Percentiles rank a stretch among this genome's conserved stretches.
Evolutionary conservation across 2,888 invertebrate genomes (phyloP).

Genomic region (Mythimna loreyi): DNA sequence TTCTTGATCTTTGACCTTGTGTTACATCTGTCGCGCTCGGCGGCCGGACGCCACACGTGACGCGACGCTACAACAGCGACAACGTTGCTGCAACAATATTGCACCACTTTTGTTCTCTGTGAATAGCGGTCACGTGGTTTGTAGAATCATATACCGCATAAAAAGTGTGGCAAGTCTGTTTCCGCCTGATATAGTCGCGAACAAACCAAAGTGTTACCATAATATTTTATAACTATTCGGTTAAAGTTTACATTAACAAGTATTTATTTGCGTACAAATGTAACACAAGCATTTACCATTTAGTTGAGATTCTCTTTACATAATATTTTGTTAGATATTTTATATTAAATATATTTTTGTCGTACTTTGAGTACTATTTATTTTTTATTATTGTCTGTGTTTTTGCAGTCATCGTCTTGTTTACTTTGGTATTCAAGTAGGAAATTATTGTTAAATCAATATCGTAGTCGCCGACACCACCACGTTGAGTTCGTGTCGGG

Average conservation of each 20-base stretch:
- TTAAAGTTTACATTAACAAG: slow-evolving; percentile 5
- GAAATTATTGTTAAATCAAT: slow-evolving; percentile 43
- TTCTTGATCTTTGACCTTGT: slow-evolving; percentile 55
- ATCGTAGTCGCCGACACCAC: slow-evolving; percentile 41
- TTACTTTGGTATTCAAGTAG: slow-evolving; percentile 42
- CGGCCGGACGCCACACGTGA: too few relatives aligned
- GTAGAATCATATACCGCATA: too few relatives aligned
- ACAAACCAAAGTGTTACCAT: slow-evolving; percentile 48
- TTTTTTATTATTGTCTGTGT: slow-evolving; percentile 50
- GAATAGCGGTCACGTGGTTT: neutral
- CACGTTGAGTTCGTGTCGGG: too few relatives aligned
- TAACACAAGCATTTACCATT: slow-evolving; percentile 48
- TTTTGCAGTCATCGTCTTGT: slow-evolving; percentile 55
- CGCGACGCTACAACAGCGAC: neutral
- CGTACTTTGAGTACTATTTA: slow-evolving; percentile 62
- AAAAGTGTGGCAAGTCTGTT: slow-evolving; percentile 25
- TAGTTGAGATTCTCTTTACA: slow-evolving; percentile 65
- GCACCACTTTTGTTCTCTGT: neutral
- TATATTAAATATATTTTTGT: slow-evolving; percentile 52
- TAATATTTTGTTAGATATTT: slow-evolving; percentile 65
- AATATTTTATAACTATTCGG: slow-evolving; percentile 31
- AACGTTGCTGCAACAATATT: slow-evolving; percentile 10
- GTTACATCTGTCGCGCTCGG: slow-evolving; percentile 45
- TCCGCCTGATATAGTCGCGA: slow-evolving; percentile 26
- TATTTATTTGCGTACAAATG: slow-evolving; percentile 44